Evolutionary conservation across 1,140 invertebrate genomes (phyloP).

Genomic region (Brachionus rubens): DNA sequence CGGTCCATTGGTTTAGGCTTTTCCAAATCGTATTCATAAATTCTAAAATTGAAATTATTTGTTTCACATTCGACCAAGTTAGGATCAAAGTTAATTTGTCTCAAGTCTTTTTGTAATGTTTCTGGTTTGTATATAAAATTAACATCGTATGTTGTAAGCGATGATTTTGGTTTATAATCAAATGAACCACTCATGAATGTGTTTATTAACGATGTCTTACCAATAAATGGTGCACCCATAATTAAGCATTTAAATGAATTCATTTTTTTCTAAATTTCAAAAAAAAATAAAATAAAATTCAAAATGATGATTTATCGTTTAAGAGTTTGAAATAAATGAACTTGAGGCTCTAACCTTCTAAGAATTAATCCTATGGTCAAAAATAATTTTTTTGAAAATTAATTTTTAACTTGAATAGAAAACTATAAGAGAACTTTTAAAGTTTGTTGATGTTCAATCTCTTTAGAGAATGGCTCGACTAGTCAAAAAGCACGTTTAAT

Average conservation of each 20-base stretch:
- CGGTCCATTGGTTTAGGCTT: neutral
- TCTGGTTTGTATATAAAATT: constrained; percentile 25
- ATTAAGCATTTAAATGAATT: constrained; percentile 9
- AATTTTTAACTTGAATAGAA: too few species aligned
- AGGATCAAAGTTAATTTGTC: neutral
- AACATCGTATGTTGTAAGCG: constrained; percentile 1
- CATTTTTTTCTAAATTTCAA: neutral
- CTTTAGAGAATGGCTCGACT: too few species aligned
- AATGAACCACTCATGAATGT: constrained; percentile 16
- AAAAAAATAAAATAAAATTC: too few species aligned
- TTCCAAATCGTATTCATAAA: constrained; percentile 5
- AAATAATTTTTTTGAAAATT: too few species aligned
- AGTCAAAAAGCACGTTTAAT: too few species aligned
- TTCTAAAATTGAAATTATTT: neutral
- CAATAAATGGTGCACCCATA: neutral
- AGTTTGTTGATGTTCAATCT: too few species aligned
- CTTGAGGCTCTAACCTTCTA: too few species aligned
- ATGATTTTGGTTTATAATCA: neutral
- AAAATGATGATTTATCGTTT: too few species aligned
- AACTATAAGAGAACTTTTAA: too few species aligned
- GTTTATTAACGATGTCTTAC: constrained; percentile 2
- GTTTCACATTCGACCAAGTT: neutral
- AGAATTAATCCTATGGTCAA: too few species aligned
- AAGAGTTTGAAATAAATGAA: too few species aligned
- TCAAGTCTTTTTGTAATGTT: neutral